phyloP scores from a whole-genome alignment of 2,113 vertebrate species.

The Pristiophorus japonicus region DNA sequence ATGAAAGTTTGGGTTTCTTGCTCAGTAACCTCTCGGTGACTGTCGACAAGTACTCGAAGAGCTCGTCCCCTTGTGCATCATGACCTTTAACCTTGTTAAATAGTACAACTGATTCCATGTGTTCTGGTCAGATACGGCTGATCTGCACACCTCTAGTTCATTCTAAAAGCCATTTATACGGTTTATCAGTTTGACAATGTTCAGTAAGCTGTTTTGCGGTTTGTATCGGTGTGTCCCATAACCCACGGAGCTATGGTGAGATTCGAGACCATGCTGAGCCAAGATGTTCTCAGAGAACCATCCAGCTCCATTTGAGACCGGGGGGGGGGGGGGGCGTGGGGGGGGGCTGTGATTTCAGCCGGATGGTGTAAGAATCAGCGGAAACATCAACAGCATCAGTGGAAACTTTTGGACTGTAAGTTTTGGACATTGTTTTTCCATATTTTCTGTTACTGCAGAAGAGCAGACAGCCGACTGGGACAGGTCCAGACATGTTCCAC shows the following conservation, averaged over 20 bases:
- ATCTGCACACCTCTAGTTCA: background rate
- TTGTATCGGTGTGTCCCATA: background rate
- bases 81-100: background rate
- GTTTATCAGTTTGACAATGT: background rate
- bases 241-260: background rate
- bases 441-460: too few relatives aligned
- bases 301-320: background rate
- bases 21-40: background rate
- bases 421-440: too few relatives aligned
- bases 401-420: too few relatives aligned
- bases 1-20: background rate
- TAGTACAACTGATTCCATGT: background rate
- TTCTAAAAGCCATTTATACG: background rate
- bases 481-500: too few relatives aligned
- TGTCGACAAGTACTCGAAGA: background rate
- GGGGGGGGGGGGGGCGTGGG: too few relatives aligned
- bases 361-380: too few relatives aligned
- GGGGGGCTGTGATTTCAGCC: background rate
- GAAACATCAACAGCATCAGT: too few relatives aligned
- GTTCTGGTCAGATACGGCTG: background rate
- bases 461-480: too few relatives aligned
- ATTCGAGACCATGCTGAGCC: too few relatives aligned
- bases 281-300: background rate
- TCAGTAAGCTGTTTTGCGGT: background rate
- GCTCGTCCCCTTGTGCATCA: background rate